Conservation (phyloP, 2,888 invertebrate genomes). For the Melolontha melolontha region DNA sequence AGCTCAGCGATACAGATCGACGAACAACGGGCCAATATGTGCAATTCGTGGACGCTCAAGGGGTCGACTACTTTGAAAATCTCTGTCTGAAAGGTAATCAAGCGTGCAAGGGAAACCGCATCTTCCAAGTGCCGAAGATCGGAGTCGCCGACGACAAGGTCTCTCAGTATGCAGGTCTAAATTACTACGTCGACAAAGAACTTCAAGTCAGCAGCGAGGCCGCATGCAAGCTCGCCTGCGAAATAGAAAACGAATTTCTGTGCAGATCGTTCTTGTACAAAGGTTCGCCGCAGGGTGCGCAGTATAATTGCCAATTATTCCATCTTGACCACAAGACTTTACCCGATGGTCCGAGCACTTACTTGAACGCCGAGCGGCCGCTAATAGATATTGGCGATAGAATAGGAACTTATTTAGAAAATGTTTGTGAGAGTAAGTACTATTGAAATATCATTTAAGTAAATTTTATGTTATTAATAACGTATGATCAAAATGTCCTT, state of each 20-base stretch:
- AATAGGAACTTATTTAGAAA: conserved; percentile 90
- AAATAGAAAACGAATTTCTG: conserved; percentile 92
- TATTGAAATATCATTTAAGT: conserved; percentile 10
- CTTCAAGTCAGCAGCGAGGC: conserved; percentile 89
- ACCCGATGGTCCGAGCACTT: conserved; percentile 93
- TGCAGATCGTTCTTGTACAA: conserved; percentile 85
- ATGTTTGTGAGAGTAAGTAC: conserved; percentile 87
- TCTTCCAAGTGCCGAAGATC: conserved; percentile 84
- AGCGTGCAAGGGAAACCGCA: conserved; percentile 86
- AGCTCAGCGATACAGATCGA: conserved; percentile 90
- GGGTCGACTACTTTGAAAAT: conserved; percentile 89
- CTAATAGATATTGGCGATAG: conserved; percentile 92
- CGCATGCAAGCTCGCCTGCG: conserved; percentile 91
- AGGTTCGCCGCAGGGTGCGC: conserved; percentile 75
- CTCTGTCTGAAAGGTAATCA: conserved; percentile 86
- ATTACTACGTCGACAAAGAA: conserved; percentile 95
- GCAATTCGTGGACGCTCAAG: conserved; percentile 90
- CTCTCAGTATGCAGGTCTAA: conserved; percentile 90
- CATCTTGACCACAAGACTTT: conserved; percentile 93
- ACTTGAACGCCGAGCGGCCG: conserved; percentile 89
- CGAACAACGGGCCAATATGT: conserved; percentile 89
- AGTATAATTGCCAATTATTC: conserved; percentile 92
- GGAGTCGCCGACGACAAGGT: conserved; percentile 93
- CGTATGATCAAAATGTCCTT: background rate
- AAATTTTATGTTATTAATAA: background rate